phyloP scores from a whole-genome alignment of 2,113 vertebrate species.

The Piaya cayana region DNA sequence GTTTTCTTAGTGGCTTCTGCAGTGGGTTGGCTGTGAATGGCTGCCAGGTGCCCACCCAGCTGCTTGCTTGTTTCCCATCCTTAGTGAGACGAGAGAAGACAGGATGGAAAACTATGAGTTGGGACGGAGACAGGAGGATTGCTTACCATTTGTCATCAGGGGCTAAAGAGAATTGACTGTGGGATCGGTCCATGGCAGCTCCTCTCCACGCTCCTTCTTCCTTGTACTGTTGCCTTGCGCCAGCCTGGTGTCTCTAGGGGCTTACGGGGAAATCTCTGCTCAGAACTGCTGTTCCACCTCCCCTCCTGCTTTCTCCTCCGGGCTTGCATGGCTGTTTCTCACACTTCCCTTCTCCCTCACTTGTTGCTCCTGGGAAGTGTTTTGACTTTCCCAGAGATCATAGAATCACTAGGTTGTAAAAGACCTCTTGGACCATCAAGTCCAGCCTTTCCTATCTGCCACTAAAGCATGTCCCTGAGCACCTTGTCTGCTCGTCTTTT shows the following conservation, averaged over 20 bases:
- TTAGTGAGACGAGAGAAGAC: not conserved
- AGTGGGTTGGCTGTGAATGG: not conserved
- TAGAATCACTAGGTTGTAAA: no score
- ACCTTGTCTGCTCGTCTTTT: no score
- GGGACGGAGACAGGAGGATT: not conserved
- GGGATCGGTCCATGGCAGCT: not conserved
- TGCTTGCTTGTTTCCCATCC: accelerated
- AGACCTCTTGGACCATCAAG: no score
- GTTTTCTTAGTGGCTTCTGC: not conserved
- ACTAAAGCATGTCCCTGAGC: no score
- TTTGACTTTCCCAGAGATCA: not conserved
- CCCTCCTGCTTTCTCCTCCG: not conserved
- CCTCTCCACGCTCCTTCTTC: not conserved
- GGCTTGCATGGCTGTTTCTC: accelerated
- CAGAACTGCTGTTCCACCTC: not conserved
- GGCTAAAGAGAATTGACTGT: accelerated
- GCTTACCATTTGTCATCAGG: not conserved
- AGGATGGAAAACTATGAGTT: not conserved
- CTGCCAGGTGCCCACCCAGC: not conserved
- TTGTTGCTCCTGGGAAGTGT: accelerated
- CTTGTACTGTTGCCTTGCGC: not conserved
- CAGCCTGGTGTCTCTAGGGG: not conserved
- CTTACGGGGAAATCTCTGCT: not conserved
- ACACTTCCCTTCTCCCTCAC: no score
- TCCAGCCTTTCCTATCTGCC: no score